These are phyloP conservation scores for Tenthredo livida DNA, from an alignment of 2,888 invertebrate genomes.

Conservation along the genomic window DNA sequence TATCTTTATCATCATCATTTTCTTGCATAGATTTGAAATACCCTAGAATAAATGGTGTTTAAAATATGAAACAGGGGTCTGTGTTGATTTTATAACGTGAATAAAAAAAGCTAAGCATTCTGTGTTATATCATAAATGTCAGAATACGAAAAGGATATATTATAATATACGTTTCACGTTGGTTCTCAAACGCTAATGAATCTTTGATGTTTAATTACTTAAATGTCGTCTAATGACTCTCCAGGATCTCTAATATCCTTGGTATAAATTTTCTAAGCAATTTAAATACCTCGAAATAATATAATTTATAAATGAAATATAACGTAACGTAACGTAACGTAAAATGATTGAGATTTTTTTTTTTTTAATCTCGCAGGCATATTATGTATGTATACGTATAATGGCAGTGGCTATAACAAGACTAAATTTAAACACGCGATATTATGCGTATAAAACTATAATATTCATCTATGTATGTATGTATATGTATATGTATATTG, in stretches of 20 bases:
- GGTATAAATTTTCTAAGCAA: slow-evolving; percentile 21
- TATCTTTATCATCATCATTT: background rate
- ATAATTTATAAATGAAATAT: slow-evolving; percentile 15
- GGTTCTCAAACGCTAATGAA: background rate
- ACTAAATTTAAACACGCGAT: background rate
- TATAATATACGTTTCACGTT: background rate
- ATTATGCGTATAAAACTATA: background rate
- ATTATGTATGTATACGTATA: background rate
- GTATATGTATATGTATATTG: background rate
- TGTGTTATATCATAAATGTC: background rate
- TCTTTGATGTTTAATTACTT: background rate
- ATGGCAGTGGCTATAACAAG: background rate
- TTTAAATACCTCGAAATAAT: slow-evolving; percentile 29
- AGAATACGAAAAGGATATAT: background rate
- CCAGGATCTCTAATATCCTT: slow-evolving; percentile 14
- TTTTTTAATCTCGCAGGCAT: background rate
- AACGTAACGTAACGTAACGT: background rate
- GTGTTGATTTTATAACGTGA: background rate
- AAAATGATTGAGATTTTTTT: background rate
- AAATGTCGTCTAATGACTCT: background rate
- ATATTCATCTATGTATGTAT: background rate
- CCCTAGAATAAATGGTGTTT: background rate
- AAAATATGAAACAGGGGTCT: background rate
- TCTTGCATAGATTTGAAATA: background rate
- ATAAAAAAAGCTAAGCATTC: background rate